A percentile compares a stretch with the other conserved stretches of the same genome.
These are phyloP conservation scores for Alviniconcha strummeri DNA, from an alignment of 2,888 invertebrate species.

Conservation along the genomic window DNA sequence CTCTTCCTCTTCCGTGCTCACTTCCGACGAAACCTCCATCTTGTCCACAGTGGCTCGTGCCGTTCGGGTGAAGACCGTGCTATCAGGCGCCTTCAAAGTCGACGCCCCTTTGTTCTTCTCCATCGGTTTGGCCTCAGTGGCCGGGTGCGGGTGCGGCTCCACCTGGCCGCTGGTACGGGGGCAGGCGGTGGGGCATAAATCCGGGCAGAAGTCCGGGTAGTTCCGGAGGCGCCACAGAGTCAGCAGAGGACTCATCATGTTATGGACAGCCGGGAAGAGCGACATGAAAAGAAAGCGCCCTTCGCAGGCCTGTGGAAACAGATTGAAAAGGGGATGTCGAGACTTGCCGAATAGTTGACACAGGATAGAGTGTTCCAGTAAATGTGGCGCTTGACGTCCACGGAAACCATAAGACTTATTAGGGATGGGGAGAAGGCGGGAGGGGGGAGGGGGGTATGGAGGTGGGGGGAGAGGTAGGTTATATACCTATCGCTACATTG, in stretches of 20 bases:
- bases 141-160: background rate
- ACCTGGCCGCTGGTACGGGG: background rate
- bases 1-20: no score
- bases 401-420: background rate
- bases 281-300: background rate
- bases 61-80: background rate
- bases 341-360: no score
- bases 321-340: background rate
- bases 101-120: background rate
- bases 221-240: slow-evolving; percentile 14
- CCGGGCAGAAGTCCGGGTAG: no score
- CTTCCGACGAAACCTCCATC: no score
- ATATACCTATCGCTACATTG: no score
- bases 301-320: background rate
- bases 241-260: slow-evolving; percentile 5
- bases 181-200: background rate
- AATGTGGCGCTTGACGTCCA: background rate
- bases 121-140: background rate
- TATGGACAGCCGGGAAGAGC: background rate
- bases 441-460: background rate
- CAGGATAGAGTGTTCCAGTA: background rate
- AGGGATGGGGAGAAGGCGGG: background rate
- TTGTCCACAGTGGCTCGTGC: no score
- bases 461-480: no score
- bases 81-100: background rate